phyloP scores from a whole-genome alignment of 2,113 vertebrate species.

The Chionomys nivalis region DNA sequence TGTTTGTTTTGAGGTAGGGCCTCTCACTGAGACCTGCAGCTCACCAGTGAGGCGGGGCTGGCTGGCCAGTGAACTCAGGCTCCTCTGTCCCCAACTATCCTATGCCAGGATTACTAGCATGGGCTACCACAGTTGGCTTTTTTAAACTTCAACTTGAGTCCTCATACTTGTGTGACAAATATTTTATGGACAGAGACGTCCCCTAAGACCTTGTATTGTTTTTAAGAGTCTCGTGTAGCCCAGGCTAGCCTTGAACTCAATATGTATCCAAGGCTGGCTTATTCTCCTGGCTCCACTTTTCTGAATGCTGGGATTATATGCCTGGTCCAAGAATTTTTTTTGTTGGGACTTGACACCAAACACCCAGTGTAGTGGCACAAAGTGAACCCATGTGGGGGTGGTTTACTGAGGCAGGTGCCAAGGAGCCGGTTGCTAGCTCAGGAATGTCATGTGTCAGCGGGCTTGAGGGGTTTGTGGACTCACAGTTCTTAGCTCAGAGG shows the following conservation, averaged over 20 bases:
- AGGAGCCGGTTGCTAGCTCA: not conserved
- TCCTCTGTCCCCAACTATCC: not conserved
- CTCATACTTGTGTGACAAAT: not conserved
- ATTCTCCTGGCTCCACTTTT: not conserved
- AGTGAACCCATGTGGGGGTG: fast-evolving
- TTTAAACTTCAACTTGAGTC: not conserved
- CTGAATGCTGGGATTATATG: not conserved
- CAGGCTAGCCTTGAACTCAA: not conserved
- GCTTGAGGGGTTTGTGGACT: fast-evolving
- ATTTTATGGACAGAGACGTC: not conserved
- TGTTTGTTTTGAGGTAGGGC: not conserved
- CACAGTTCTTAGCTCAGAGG: fast-evolving
- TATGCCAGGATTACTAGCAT: no score
- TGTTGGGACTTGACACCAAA: not conserved
- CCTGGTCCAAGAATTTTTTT: not conserved
- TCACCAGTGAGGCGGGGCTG: not conserved
- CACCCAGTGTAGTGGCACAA: fast-evolving
- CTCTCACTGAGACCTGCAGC: not conserved
- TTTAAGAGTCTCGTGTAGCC: not conserved
- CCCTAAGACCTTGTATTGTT: not conserved
- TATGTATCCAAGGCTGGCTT: no score
- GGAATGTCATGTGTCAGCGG: fast-evolving
- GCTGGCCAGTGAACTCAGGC: not conserved
- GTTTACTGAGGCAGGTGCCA: not conserved
- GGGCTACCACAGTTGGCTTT: not conserved